Percentiles rank a stretch among this genome's conserved stretches.
These are phyloP conservation scores for Folsomia candida DNA, from an alignment of 2,888 invertebrate species.

Conservation along the genomic window DNA sequence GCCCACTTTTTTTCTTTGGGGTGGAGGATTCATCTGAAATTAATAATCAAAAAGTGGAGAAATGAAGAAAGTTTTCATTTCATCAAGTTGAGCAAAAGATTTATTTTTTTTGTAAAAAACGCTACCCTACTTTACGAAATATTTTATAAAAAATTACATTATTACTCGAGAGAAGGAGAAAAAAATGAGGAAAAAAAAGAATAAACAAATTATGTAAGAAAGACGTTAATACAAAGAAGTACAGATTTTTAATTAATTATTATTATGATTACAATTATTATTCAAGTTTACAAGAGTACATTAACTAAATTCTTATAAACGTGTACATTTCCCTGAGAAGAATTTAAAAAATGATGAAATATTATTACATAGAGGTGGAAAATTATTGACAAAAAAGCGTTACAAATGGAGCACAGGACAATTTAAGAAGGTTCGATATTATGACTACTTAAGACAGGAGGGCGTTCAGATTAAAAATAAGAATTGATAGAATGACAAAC, in stretches of 20 bases:
- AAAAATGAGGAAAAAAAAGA: background rate
- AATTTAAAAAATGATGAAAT: background rate
- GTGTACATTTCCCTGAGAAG: background rate
- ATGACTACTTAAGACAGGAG: too few species aligned
- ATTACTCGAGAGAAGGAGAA: background rate
- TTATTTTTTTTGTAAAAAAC: background rate
- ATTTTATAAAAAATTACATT: background rate
- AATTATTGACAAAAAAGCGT: background rate
- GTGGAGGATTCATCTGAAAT: background rate
- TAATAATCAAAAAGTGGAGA: background rate
- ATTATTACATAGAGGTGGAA: background rate
- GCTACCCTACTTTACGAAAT: background rate
- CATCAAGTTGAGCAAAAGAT: background rate
- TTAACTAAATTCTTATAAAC: background rate
- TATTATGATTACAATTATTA: too few species aligned
- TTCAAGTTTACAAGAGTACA: too few species aligned
- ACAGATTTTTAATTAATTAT: background rate
- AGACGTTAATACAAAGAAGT: background rate
- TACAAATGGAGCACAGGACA: background rate
- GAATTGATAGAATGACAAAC: too few species aligned
- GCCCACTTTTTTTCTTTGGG: background rate
- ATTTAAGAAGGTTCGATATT: too few species aligned
- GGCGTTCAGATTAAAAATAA: too few species aligned
- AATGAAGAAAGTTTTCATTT: background rate
- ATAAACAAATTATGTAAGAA: background rate